Conservation (phyloP, 2,113 vertebrate genomes). For the Danio rerio region DNA sequence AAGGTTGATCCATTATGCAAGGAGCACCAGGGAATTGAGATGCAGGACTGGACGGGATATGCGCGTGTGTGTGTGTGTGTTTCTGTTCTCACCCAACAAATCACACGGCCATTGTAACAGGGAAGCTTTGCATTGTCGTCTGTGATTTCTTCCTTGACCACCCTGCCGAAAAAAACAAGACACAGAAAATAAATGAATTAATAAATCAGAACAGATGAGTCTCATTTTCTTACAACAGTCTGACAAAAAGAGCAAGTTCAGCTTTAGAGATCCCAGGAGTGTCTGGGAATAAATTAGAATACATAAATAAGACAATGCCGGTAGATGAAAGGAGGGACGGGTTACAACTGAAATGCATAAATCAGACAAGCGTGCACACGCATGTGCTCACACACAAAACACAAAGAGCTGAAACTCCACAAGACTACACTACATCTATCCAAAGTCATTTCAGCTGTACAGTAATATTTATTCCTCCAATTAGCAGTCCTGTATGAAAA, state of each 20-base stretch:
- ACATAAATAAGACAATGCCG: constrained; percentile 25
- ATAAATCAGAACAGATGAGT: constrained; percentile 13
- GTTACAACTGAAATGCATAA: constrained; percentile 7
- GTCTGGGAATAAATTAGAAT: constrained; percentile 48
- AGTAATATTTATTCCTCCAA: too few species aligned
- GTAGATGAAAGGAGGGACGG: constrained; percentile 32
- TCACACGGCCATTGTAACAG: constrained; percentile 90
- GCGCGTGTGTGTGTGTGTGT: background rate
- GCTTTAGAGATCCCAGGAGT: constrained; percentile 37
- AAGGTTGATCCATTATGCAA: constrained; percentile 41
- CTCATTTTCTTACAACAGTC: background rate
- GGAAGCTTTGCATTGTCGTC: constrained; percentile 87
- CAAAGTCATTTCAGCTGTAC: too few species aligned
- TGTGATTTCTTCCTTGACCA: constrained; percentile 93
- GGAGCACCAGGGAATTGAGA: constrained; percentile 17
- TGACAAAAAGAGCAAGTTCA: constrained; percentile 10
- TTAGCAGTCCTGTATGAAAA: too few species aligned
- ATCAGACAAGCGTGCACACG: constrained; percentile 25
- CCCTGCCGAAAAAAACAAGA: constrained; percentile 72
- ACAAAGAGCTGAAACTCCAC: background rate
- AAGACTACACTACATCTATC: too few species aligned
- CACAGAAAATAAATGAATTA: background rate
- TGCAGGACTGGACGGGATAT: background rate
- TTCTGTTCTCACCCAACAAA: constrained; percentile 86
- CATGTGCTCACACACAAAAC: constrained; percentile 3